Conservation (phyloP, 2,888 invertebrate genomes). For the Platycheirus rosarum region DNA sequence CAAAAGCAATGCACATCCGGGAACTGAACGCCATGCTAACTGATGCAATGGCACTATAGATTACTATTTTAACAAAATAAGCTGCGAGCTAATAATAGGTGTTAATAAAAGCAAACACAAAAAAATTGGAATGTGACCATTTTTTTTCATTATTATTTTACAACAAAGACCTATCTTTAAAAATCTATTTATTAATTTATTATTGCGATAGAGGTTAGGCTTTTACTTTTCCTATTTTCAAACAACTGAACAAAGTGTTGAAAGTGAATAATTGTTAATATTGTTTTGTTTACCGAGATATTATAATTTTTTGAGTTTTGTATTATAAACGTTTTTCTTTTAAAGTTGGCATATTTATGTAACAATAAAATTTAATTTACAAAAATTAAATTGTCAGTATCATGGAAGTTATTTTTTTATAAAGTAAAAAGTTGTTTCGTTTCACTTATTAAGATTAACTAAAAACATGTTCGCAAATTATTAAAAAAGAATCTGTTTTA, state of each 20-base stretch:
- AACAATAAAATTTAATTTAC: constrained; percentile 37
- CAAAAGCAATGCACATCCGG: constrained; percentile 96
- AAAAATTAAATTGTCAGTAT: constrained; percentile 41
- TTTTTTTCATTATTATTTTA: constrained; percentile 31
- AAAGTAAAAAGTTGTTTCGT: constrained; percentile 46
- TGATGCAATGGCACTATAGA: constrained; percentile 84
- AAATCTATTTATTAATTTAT: constrained; percentile 72
- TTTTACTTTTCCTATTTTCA: constrained; percentile 48
- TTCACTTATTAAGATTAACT: constrained; percentile 51
- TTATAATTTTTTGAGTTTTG: constrained; percentile 21
- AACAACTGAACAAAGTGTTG: constrained; percentile 43
- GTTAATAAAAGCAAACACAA: constrained; percentile 51
- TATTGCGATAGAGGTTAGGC: constrained; percentile 59
- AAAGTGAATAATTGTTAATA: constrained; percentile 49
- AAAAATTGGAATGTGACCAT: constrained; percentile 38
- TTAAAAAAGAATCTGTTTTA: constrained; percentile 18
- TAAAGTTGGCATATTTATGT: constrained; percentile 49
- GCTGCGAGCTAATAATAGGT: constrained; percentile 37
- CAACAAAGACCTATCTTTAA: constrained; percentile 40
- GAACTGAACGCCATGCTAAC: constrained; percentile 90
- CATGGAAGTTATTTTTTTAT: constrained; percentile 51
- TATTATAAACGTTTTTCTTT: constrained; percentile 46
- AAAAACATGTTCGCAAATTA: constrained; percentile 38
- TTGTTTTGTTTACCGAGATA: constrained; percentile 37
- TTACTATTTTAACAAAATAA: constrained; percentile 28